Evolutionary conservation across 1,140 invertebrate genomes (phyloP).

Genomic region (Ceratina calcarata): DNA sequence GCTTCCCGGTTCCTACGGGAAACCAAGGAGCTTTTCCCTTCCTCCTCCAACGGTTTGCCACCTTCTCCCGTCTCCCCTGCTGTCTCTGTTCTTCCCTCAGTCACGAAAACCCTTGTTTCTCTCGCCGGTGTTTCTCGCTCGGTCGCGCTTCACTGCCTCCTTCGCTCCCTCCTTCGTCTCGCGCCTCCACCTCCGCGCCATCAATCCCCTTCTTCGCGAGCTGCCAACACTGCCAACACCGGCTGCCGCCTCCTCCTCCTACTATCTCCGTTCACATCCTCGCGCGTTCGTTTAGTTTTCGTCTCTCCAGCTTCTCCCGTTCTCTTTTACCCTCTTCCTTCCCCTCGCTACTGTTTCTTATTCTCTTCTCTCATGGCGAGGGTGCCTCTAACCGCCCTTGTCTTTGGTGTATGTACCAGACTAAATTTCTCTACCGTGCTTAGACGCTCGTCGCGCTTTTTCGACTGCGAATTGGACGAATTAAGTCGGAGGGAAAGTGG

Average conservation of each 20-base stretch:
- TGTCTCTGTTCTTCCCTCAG: background rate
- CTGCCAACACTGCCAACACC: conserved; percentile 35
- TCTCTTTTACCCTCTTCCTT: background rate
- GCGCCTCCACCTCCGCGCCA: conserved; percentile 29
- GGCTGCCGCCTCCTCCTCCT: conserved; percentile 35
- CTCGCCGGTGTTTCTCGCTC: conserved; percentile 3
- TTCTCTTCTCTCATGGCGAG: background rate
- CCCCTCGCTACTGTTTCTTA: background rate
- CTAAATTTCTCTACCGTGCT: background rate
- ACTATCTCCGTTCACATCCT: conserved; percentile 32
- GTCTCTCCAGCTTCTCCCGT: conserved; percentile 20
- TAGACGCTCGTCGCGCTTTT: conserved; percentile 55
- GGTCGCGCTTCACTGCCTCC: conserved; percentile 25
- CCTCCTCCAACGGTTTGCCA: background rate
- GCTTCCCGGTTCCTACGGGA: conserved; percentile 23
- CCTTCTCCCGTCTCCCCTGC: background rate
- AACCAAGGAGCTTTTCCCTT: background rate
- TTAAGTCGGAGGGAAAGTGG: conserved; percentile 52
- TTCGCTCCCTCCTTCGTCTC: conserved; percentile 22
- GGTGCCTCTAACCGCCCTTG: conserved; percentile 6
- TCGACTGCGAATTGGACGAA: conserved; percentile 64
- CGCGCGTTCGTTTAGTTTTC: conserved; percentile 33
- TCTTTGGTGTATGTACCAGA: background rate
- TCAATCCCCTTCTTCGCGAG: conserved; percentile 39
- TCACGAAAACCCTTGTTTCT: conserved; percentile 10